Conservation (phyloP, 2,113 vertebrate genomes). For the Eurystomus gularis region DNA sequence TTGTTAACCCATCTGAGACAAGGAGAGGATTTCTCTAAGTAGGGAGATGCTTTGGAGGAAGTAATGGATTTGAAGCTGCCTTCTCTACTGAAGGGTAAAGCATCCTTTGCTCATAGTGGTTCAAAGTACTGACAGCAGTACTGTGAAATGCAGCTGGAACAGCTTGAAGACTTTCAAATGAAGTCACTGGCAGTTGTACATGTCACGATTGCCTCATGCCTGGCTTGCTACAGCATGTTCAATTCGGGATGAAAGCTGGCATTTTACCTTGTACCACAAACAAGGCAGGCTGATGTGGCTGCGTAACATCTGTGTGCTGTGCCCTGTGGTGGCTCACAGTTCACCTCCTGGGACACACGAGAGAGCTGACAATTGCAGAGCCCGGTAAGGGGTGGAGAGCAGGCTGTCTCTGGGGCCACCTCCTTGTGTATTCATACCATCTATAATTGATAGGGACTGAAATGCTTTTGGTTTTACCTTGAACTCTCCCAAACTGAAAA, state of each 20-base stretch:
- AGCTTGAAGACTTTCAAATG: neutral
- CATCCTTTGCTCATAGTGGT: neutral
- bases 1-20: neutral
- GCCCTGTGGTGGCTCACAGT: neutral
- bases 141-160: neutral
- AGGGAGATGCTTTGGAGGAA: neutral
- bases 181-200: neutral
- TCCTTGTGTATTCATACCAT: neutral
- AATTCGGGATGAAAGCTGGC: neutral
- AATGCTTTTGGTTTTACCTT: neutral
- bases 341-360: neutral
- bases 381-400: neutral
- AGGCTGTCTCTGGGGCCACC: neutral
- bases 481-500: neutral
- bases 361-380: neutral
- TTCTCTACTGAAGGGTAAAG: neutral
- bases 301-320: neutral
- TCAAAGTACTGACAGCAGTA: neutral
- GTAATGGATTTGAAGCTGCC: neutral
- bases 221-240: neutral
- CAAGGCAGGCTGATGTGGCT: neutral
- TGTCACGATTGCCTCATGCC: neutral
- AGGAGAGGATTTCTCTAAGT: neutral
- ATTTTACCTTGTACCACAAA: neutral
- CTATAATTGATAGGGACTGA: neutral